Base-by-base conservation (phyloP, 2,888 invertebrate species). In the Polietes domitor region DNA sequence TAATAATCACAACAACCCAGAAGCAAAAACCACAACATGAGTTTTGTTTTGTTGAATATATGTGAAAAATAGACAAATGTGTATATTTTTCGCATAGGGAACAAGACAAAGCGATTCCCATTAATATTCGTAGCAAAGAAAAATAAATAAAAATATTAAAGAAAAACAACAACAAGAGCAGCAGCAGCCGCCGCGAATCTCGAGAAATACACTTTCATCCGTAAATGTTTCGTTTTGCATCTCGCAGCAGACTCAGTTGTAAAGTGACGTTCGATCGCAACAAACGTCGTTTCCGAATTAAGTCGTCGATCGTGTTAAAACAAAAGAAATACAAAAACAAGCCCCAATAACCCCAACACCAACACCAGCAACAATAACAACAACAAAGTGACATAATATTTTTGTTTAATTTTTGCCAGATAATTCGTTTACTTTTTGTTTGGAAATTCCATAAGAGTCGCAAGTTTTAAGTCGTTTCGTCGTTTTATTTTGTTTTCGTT, bases 261-360 rank as follows among this genome's bases (percentile, higher is more conserved):
- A 76, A 84, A 84, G 32, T 68, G 72, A 55, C 76, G 32, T 61
- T 81, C 76, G 53, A 12, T 70, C 72, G 73, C 50, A 74, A 68
- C 58, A 65, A 78, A 80, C 84, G 72, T 77, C 37, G 65, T 55
- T 37, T 37, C 37, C 37, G 4, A 32, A 32, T 5, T 12, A 19
- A 10, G 26, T 1, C 41, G n/a, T n/a, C 21, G 74, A 6, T 43
- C 10, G 15, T 28, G 32, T 26, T 3, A 19, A 58, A 73, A 17
- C 19, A 19, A 53, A 53, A 63, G n/a, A 63, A 65, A 37, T 26
- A 58, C 24, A 58, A 58, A 26, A 28, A 61, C 28, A 61, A 61
- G 5, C 26, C 26, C 15, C 28, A 37, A 41, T 12, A 43, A 68
- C 37, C 26, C 12, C 28, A 37, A 37, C 7, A 2, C 9, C 17